phyloP scores from a whole-genome alignment of 2,888 invertebrate genomes.

The Coelinius sp. region DNA sequence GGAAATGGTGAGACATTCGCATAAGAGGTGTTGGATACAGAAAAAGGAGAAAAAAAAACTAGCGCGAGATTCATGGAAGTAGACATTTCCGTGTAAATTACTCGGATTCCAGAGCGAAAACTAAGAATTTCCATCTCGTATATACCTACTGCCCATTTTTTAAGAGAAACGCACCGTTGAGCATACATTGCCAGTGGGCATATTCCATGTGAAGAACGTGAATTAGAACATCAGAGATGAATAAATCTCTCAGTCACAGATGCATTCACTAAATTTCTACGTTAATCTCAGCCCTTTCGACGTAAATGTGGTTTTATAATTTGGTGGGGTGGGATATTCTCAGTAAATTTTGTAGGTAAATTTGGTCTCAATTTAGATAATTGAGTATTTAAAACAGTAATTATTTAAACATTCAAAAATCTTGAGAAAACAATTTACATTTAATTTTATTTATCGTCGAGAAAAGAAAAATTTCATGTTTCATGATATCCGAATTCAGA shows the following conservation, averaged over 20 bases:
- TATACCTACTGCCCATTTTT: not conserved
- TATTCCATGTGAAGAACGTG: not conserved
- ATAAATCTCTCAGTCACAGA: not conserved
- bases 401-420: too few relatives aligned
- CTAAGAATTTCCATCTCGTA: constrained; percentile 43
- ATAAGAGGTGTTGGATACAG: not conserved
- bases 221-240: constrained; percentile 11
- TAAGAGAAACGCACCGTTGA: not conserved
- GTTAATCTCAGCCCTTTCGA: not conserved
- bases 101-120: constrained; percentile 35
- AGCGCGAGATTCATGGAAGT: constrained; percentile 14
- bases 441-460: not conserved
- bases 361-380: too few relatives aligned
- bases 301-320: not conserved
- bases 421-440: too few relatives aligned
- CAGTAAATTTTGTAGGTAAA: not conserved
- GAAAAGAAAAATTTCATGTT: not conserved
- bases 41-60: too few relatives aligned
- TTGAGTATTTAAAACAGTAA: too few relatives aligned
- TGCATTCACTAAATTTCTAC: not conserved
- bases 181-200: not conserved
- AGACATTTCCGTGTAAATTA: constrained; percentile 41
- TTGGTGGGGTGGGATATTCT: not conserved
- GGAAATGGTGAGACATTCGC: not conserved
- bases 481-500: not conserved